A percentile compares a stretch with the other conserved stretches of the same genome.
Conservation (phyloP, 2,888 invertebrate genomes). For the Aproaerema taeniolella region DNA sequence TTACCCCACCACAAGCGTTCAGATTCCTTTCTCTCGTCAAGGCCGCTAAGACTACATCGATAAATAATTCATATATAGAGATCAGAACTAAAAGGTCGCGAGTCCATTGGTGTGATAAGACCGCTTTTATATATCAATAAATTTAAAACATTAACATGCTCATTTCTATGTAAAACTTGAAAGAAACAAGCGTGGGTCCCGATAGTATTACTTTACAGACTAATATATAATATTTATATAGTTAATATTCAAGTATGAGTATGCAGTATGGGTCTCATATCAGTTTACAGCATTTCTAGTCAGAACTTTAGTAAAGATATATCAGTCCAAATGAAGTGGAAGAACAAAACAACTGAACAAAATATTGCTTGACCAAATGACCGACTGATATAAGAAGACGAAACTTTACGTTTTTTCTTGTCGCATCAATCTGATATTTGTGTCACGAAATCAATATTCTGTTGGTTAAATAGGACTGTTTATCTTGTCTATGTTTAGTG, state of each 20-base stretch:
- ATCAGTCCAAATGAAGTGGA: neutral
- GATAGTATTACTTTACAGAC: conserved; percentile 31
- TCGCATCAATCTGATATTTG: conserved; percentile 9
- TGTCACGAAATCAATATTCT: conserved; percentile 8
- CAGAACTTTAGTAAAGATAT: neutral
- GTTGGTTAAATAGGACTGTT: neutral
- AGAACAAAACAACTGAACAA: neutral
- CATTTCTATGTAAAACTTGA: conserved; percentile 20
- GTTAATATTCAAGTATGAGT: conserved; percentile 44
- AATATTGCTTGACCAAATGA: neutral
- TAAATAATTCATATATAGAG: conserved; percentile 7
- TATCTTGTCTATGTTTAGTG: neutral
- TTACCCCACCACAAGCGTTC: neutral
- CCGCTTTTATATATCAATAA: neutral
- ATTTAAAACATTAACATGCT: neutral
- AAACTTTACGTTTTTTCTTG: conserved; percentile 6
- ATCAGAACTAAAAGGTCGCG: neutral
- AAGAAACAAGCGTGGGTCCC: conserved; percentile 34
- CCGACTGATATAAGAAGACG: conserved; percentile 10
- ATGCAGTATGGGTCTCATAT: conserved; percentile 44
- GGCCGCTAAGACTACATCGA: neutral
- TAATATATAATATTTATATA: conserved; percentile 27
- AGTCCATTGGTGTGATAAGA: neutral
- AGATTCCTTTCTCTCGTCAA: conserved; percentile 5
- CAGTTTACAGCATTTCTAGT: conserved; percentile 9